A percentile compares a stretch with the other conserved stretches of the same genome.
Conservation (phyloP, 2,888 invertebrate species). For the Branchellion lobata region DNA sequence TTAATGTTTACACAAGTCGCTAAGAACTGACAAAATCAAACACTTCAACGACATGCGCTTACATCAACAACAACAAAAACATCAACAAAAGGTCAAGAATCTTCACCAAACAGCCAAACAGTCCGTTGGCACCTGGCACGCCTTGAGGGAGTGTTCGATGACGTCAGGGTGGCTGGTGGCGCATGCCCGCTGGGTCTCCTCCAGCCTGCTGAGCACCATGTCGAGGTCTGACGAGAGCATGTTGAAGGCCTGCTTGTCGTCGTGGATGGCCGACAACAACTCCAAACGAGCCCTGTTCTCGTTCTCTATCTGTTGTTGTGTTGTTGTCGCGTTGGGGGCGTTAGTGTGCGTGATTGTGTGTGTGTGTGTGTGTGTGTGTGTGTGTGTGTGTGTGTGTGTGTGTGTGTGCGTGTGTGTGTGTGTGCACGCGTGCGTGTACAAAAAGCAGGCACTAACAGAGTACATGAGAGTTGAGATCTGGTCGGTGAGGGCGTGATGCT, state of each 20-base stretch:
- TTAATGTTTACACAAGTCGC: no score
- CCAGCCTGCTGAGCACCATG: conserved; percentile 6
- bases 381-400: no score
- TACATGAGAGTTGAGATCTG: conserved; percentile 22
- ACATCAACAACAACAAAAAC: conserved; percentile 15
- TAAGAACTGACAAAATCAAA: neutral
- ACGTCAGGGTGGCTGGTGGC: conserved; percentile 13
- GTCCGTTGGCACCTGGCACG: neutral
- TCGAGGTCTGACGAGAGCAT: conserved; percentile 22
- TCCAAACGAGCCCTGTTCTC: conserved; percentile 1
- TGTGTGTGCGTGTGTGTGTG: no score
- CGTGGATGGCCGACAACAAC: neutral
- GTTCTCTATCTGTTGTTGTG: neutral
- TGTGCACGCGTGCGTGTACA: no score
- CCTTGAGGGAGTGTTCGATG: conserved; percentile 2
- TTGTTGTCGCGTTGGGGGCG: no score
- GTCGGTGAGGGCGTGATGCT: conserved; percentile 21
- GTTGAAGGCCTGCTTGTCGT: neutral
- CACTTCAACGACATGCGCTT: neutral
- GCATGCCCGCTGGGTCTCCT: conserved; percentile 15
- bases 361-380: no score
- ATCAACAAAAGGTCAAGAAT: neutral
- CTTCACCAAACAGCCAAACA: neutral
- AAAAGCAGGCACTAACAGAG: neutral
- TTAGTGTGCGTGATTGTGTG: no score